A percentile compares a stretch with the other conserved stretches of the same genome.
These are phyloP conservation scores for Acrobasis suavella DNA, from an alignment of 2,888 invertebrate genomes.

Conservation along the genomic window DNA sequence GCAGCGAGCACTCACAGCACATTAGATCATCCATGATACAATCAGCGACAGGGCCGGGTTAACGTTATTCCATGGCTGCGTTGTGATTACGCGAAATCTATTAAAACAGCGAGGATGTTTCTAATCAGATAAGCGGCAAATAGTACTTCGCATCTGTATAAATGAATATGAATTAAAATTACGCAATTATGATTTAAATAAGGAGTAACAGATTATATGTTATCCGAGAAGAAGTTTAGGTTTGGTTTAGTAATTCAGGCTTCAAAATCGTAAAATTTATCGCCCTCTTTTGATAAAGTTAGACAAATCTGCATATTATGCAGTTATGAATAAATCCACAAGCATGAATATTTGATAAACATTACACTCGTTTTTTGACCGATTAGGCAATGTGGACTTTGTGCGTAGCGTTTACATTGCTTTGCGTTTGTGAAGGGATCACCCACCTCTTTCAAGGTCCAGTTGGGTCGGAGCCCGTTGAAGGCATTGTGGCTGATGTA, in stretches of 20 bases:
- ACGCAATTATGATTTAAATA: no score
- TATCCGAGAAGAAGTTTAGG: no score
- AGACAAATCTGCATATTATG: no score
- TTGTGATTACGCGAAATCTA: constrained; percentile 17
- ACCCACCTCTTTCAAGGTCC: constrained; percentile 80
- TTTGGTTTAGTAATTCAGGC: no score
- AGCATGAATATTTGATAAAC: no score
- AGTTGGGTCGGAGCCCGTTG: constrained; percentile 70
- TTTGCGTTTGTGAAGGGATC: constrained; percentile 10
- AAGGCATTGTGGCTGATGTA: constrained; percentile 84
- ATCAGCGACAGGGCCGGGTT: constrained; percentile 12
- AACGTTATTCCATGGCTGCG: constrained; percentile 16
- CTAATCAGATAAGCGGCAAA: neutral
- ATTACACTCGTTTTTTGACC: no score
- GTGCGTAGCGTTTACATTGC: neutral
- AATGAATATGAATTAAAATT: neutral
- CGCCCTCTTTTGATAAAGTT: no score
- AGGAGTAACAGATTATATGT: no score
- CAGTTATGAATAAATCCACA: no score
- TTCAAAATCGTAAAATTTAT: no score
- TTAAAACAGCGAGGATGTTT: neutral
- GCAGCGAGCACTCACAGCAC: neutral
- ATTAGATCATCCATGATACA: constrained; percentile 23
- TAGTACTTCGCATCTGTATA: neutral
- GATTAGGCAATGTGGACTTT: no score